phyloP scores from a whole-genome alignment of 1,140 invertebrate genomes.

The Vanessa atalanta region DNA sequence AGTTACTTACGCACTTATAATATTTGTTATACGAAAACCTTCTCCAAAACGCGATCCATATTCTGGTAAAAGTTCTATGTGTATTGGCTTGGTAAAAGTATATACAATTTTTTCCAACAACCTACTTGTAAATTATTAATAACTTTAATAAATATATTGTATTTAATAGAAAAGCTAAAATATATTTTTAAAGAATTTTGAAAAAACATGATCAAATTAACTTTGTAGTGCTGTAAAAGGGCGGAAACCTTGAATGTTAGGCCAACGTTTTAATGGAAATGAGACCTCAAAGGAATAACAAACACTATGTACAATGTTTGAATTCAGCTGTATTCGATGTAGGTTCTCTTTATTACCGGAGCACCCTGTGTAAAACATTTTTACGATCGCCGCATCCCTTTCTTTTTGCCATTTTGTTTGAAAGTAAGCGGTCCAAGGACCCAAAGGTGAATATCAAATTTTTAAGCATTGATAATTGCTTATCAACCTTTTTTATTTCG shows the following conservation, averaged over 20 bases:
- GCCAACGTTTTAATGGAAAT: conserved; percentile 30
- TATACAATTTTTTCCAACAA: too few relatives aligned
- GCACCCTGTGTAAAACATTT: conserved; percentile 58
- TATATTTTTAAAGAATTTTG: too few relatives aligned
- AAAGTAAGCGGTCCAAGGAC: conserved; percentile 49
- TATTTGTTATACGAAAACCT: too few relatives aligned
- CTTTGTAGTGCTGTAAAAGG: background rate
- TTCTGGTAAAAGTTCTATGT: too few relatives aligned
- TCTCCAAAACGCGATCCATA: too few relatives aligned
- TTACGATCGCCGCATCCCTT: conserved; percentile 62
- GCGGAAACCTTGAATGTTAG: background rate
- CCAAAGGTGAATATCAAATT: conserved; percentile 18
- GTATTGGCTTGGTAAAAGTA: too few relatives aligned
- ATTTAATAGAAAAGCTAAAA: too few relatives aligned
- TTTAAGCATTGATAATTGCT: conserved; percentile 15
- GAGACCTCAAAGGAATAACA: conserved; percentile 32
- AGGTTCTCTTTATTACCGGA: conserved; percentile 57
- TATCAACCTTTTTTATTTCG: conserved; percentile 2
- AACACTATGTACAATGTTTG: conserved; percentile 33
- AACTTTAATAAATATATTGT: too few relatives aligned
- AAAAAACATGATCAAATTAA: background rate
- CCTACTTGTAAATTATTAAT: too few relatives aligned
- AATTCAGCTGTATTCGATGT: conserved; percentile 37
- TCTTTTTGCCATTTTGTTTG: conserved; percentile 57
- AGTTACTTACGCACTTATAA: too few relatives aligned